Percentiles rank a stretch among this genome's conserved stretches.
Conservation (phyloP, 2,888 invertebrate species). For the Teleogryllus oceanicus region DNA sequence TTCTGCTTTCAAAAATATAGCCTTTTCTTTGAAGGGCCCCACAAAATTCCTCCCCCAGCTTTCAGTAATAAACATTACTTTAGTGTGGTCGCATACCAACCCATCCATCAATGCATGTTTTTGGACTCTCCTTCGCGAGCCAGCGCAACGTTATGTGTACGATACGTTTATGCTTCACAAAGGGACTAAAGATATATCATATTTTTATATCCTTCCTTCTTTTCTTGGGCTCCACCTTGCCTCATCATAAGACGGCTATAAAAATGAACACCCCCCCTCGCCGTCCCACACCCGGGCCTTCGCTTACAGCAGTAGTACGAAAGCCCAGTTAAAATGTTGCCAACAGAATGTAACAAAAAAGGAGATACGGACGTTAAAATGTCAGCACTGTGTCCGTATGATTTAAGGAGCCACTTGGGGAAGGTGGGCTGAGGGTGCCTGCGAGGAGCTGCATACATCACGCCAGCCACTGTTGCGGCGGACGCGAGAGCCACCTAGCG, state of each 20-base stretch:
- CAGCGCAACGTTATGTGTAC: not conserved
- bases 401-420: not conserved
- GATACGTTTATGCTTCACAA: slow-evolving; percentile 6
- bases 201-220: slow-evolving; percentile 18
- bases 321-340: not conserved
- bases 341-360: slow-evolving; percentile 10
- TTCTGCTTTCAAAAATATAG: no score
- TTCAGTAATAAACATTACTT: no score
- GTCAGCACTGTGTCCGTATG: not conserved
- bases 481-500: not conserved
- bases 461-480: not conserved
- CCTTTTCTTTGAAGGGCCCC: no score
- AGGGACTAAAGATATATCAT: not conserved
- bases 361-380: slow-evolving; percentile 8
- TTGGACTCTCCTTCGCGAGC: not conserved
- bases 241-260: slow-evolving; percentile 5
- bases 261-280: not conserved
- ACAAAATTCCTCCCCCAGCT: no score
- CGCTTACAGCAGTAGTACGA: slow-evolving; percentile 7
- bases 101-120: no score
- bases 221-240: slow-evolving; percentile 18
- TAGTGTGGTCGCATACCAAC: no score
- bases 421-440: not conserved
- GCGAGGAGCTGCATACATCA: not conserved
- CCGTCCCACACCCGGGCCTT: not conserved